Evolutionary conservation across 1,140 invertebrate genomes (phyloP), one percentile per base, ranked within the genome.

Genomic region (Saxidomus purpurata): DNA sequence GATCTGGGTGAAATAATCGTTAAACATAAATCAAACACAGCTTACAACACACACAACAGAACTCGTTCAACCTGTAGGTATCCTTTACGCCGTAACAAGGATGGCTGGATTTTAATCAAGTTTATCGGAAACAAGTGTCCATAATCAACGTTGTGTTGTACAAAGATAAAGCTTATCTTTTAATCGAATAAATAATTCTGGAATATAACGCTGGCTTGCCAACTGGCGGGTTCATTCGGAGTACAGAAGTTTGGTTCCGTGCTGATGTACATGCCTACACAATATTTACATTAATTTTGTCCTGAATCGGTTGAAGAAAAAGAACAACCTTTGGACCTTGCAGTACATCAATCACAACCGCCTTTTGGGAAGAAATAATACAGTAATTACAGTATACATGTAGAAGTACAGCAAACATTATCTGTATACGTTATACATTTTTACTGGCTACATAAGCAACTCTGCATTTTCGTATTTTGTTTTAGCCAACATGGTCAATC

Each of bases 151-250:
- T 19, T 49, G 47, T 36, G 28, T 38, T 79, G 76, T 79, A 52
- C 28, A 34, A 28, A 52, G 76, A 79, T 79, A 79, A n/a, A 79
- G 76, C 49, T 28, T 52, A 55, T 47, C 76, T 36, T 79, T 52
- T 79, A 79, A 79, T 79, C 76, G 31, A 79, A 79, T 79, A 79
- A 79, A 79, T 79, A 52, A 79, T 49, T 34, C 67, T 71, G 34
- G 67, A 71, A 38, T 71, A 71, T 71, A 38, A 28, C 13, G 22
- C 3, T 38, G 17, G 67, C 9, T 36, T 71, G 67, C 67, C 67
- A 71, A 71, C 67, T 71, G 67, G 3, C 17, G 67, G 36, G 67
- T 71, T 71, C 67, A 71, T 38, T 22, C 15, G 0, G 67, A 71
- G 67, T 71, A 71, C 67, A 71, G 4, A 63, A 63, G 59, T 63